Conservation (phyloP, 2,888 invertebrate species). For the Graphium colonna region DNA sequence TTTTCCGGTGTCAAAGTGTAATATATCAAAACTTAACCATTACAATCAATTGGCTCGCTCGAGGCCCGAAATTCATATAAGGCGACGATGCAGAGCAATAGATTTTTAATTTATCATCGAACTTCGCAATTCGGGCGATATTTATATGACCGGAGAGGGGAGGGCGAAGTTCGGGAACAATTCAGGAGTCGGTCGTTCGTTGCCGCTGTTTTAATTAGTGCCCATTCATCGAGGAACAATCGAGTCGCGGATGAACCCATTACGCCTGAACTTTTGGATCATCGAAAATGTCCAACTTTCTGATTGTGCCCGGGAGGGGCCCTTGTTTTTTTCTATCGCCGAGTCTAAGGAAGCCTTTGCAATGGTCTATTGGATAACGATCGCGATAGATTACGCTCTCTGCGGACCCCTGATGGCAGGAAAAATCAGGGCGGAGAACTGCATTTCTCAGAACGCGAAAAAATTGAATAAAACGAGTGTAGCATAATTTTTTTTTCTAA, state of each 20-base stretch:
- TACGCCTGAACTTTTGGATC: constrained; percentile 78
- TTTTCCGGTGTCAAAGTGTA: no score
- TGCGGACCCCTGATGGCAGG: neutral
- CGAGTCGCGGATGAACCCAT: constrained; percentile 76
- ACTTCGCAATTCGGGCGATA: constrained; percentile 60
- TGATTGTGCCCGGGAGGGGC: constrained; percentile 41
- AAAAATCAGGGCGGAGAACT: neutral
- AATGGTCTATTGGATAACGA: constrained; percentile 17
- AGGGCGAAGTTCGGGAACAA: constrained; percentile 67
- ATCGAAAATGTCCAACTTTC: constrained; percentile 74
- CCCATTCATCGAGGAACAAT: constrained; percentile 79
- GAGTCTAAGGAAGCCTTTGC: constrained; percentile 10
- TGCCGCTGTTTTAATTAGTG: constrained; percentile 80
- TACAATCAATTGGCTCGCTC: no score
- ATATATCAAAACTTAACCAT: no score
- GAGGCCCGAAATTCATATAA: no score
- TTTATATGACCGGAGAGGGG: constrained; percentile 59
- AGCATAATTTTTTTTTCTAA: no score
- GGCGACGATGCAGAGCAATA: no score
- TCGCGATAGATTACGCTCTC: constrained; percentile 13
- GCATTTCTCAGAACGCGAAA: no score
- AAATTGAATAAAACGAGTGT: no score
- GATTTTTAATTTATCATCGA: constrained; percentile 73
- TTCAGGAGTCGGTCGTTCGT: constrained; percentile 71
- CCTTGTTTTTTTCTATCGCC: constrained; percentile 20